Evolutionary conservation across 2,797 vertebrate species (phyloP), one percentile per base, ranked within the genome.

Genomic region (Eospalax fontanierii): DNA sequence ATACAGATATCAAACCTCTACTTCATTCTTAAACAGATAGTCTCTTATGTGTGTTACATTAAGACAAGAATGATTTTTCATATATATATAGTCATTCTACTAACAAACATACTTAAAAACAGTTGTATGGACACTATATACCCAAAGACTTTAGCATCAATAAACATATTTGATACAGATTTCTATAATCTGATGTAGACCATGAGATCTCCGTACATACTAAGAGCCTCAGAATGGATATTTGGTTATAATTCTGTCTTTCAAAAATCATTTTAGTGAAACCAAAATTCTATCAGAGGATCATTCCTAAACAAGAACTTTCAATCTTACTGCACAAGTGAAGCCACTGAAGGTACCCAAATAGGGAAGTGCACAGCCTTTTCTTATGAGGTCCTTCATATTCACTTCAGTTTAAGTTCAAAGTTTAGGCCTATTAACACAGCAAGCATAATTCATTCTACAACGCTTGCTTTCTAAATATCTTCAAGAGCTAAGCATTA

Each of bases 221-320:
- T 82, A 74, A 63, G 4, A 61, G 54, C 2, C n/a, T 89, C 70
- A 40, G 75, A 87, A 87, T 15, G 80, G 14, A 84, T 70, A 4
- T 35, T 95, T 71, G 68, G 28, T 65, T 79, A 57, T 5, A 75
- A 79, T 59, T 71, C 43, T 74, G 30, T 16, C 76, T 79, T 88
- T 88, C 33, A 26, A 87, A 90, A 87, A 84, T 78, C n/a, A 7
- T 26, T 92, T 79, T 68, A 71, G n/a, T 92, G 66, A 93, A 93
- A 59, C 70, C 66, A 85, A 94, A 96, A 85, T 33, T 30, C 6
- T 82, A 33, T 66, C 78, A 87, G 63, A 81, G 61, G 71, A 84
- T 19, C 88, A 66, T 88, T 82, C 79, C 66, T 75, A 70, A 92
- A 71, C 73, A 78, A 84, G 43, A 40, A 90, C 57, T 87, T 90